phyloP scores from a whole-genome alignment of 2,888 invertebrate species.

The Lepidocyrtoides sp. region DNA sequence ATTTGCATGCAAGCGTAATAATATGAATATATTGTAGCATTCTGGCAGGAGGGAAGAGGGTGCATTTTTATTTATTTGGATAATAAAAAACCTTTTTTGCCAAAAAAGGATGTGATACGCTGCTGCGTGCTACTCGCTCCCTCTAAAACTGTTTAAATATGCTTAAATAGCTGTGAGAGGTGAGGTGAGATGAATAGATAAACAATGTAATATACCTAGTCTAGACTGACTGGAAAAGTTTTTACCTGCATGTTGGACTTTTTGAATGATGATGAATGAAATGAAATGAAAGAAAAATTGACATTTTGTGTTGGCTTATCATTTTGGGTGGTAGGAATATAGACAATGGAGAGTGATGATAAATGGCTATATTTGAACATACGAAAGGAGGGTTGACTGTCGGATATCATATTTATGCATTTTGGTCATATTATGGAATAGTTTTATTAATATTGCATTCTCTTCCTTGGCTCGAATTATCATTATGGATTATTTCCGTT shows the following conservation, averaged over 20 bases:
- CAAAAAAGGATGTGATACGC: slow-evolving; percentile 31
- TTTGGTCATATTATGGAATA: slow-evolving; percentile 42
- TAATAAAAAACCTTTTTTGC: slow-evolving; percentile 1
- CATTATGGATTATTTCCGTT: slow-evolving; percentile 26
- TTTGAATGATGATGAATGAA: slow-evolving; percentile 8
- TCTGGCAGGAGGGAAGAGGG: background rate
- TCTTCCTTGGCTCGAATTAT: background rate
- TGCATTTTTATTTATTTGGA: slow-evolving; percentile 24
- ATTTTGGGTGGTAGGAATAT: background rate
- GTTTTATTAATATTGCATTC: slow-evolving; percentile 17
- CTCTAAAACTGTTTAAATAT: no score
- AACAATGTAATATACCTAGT: background rate
- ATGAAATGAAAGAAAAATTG: slow-evolving; percentile 14
- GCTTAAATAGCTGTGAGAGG: background rate
- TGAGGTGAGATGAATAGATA: slow-evolving; percentile 23
- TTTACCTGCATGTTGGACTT: background rate
- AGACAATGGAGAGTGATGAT: no score
- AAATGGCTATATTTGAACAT: no score
- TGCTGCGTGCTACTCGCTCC: no score
- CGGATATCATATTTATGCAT: slow-evolving; percentile 1
- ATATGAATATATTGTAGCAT: background rate
- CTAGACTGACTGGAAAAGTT: background rate
- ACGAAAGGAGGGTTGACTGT: background rate
- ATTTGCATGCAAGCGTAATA: slow-evolving; percentile 21
- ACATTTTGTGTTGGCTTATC: background rate